Base-by-base conservation (phyloP, 2,797 vertebrate species). In the Pteropus rufus region DNA sequence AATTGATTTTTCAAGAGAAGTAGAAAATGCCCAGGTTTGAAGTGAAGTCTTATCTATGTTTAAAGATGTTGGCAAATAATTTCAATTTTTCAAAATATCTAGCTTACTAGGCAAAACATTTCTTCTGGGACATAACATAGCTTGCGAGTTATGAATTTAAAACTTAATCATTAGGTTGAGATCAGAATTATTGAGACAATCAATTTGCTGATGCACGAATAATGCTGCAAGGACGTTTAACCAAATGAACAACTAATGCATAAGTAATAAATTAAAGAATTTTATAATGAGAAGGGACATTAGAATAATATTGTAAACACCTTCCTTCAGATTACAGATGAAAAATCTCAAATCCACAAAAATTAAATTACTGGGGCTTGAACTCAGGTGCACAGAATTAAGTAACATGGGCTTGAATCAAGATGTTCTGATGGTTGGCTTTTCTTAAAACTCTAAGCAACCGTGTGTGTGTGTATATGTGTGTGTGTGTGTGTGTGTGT, bases 261-360 rank as follows among this genome's bases (percentile, higher is more conserved):
- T 83, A 79, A 80, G 82, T 83, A 95, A 44, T 89, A 87, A 93
- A 80, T 72, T n/a, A 84, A 89, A 54, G 34, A 89, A 81, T 73
- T 95, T 96, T 56, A 46, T 31, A 97, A 86, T 75, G 54, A 89
- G 29, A 89, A 80, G 5, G 7, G 87, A 46, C 18, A 82, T 83
- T 79, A 34, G 41, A 91, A 69, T 86, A 12, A 83, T 34, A 26
- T 75, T 65, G 15, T 64, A 15, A 95, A 85, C 2, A 73, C 2
- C 12, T 69, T 69, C 10, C 3, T 85, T 12, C 14, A 9, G 5
- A 46, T 95, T 76, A 69, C 24, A 86, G 29, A 76, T 81, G 62
- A 64, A 56, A 90, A 85, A 49, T 56, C 15, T 79, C 58, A 93
- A 36, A 65, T 69, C 54, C n/a, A 29, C 36, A 62, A 82, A 93